Percentiles rank a stretch among this genome's conserved stretches.
Conservation (phyloP, 2,888 invertebrate species). For the Flabesymbios commensalis region DNA sequence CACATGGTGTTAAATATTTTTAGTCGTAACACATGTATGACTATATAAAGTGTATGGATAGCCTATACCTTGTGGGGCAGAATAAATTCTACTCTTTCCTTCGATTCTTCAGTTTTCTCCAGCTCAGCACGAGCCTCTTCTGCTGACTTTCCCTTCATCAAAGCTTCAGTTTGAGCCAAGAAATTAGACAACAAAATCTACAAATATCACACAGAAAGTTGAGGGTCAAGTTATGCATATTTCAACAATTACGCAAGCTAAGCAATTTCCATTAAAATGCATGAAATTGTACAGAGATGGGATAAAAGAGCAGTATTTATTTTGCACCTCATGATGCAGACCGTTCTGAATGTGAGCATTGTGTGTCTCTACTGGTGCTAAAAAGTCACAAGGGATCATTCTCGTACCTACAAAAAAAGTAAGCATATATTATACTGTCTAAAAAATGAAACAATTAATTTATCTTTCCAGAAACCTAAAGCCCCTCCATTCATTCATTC, state of each 20-base stretch:
- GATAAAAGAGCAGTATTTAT: too few species aligned
- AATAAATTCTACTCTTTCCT: conserved; percentile 74
- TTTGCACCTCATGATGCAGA: conserved; percentile 79
- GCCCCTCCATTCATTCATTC: too few species aligned
- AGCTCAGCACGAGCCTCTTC: conserved; percentile 80
- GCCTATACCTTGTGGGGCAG: conserved; percentile 83
- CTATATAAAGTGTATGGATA: neutral
- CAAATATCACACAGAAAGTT: conserved; percentile 10
- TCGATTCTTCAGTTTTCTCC: conserved; percentile 76
- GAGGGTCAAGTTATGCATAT: neutral
- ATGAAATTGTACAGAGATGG: too few species aligned
- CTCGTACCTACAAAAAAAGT: conserved; percentile 67
- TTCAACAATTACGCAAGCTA: neutral
- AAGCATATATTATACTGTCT: too few species aligned
- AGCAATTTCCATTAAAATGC: too few species aligned
- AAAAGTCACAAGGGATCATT: conserved; percentile 94
- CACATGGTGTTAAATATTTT: too few species aligned
- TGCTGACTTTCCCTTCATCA: conserved; percentile 80
- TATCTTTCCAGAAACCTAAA: too few species aligned
- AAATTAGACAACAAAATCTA: conserved; percentile 92
- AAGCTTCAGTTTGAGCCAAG: conserved; percentile 96
- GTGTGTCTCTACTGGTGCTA: conserved; percentile 89
- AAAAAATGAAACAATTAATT: too few species aligned
- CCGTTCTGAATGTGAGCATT: conserved; percentile 82
- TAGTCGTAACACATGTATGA: too few species aligned